Conservation (phyloP, 2,797 vertebrate genomes). For the Ceryle rudis region DNA sequence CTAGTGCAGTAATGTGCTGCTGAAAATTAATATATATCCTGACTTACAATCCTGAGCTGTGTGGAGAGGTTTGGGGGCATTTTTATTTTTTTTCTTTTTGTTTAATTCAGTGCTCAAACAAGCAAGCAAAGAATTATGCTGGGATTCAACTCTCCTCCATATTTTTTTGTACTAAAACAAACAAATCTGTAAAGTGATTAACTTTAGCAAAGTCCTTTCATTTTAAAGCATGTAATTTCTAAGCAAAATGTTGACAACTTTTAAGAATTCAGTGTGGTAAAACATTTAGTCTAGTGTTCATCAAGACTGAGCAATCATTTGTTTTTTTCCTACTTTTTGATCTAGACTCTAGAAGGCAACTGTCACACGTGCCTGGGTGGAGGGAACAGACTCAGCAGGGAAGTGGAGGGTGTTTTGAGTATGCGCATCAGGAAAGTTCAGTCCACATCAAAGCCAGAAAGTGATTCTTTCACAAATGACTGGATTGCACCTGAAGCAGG, state of each 20-base stretch:
- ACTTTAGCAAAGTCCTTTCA: neutral
- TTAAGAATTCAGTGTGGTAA: neutral
- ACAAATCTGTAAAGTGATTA: neutral
- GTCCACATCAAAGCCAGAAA: neutral
- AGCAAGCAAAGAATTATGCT: neutral
- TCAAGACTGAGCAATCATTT: neutral
- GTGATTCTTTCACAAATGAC: neutral
- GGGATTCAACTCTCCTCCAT: neutral
- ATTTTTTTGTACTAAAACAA: neutral
- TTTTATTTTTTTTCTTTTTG: neutral
- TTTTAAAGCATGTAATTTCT: neutral
- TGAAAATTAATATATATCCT: neutral
- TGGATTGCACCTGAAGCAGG: neutral
- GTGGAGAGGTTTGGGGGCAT: neutral
- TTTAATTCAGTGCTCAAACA: neutral
- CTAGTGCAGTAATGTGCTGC: neutral
- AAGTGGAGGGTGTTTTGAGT: neutral
- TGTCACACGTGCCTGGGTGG: neutral
- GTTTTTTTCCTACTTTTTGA: neutral
- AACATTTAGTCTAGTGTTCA: neutral
- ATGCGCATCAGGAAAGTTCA: fast-evolving
- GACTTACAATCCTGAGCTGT: neutral
- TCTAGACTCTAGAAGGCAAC: neutral
- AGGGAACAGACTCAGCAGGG: neutral
- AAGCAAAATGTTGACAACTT: neutral